phyloP scores from a whole-genome alignment of 2,113 vertebrate genomes.

The Microcebus lehilahytsara region DNA sequence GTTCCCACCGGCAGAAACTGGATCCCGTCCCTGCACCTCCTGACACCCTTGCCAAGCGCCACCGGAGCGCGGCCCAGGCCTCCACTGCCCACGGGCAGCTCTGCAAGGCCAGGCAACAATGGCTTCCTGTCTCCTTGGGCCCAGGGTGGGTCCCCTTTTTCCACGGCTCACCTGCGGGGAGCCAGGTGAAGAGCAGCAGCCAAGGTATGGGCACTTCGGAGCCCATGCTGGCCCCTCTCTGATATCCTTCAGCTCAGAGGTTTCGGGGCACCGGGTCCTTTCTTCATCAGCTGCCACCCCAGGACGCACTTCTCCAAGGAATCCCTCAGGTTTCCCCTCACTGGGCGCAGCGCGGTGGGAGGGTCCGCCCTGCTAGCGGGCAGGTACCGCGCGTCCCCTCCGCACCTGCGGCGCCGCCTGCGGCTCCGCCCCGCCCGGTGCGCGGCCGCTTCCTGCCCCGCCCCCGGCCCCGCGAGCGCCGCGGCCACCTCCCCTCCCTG shows the following conservation, averaged over 20 bases:
- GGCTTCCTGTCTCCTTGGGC: slow-evolving; percentile 16
- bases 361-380: not conserved
- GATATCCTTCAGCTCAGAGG: slow-evolving; percentile 5
- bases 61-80: not conserved
- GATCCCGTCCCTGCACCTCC: not conserved
- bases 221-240: slow-evolving; percentile 74
- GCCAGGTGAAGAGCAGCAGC: slow-evolving; percentile 78
- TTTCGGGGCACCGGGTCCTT: not conserved
- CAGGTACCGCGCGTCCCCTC: not conserved
- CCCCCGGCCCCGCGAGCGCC: not conserved
- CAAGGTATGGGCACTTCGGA: not conserved
- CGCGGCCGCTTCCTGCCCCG: slow-evolving; percentile 41
- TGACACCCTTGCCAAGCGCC: not conserved
- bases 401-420: not conserved
- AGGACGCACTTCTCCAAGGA: not conserved
- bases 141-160: not conserved
- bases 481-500: not conserved
- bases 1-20: slow-evolving; percentile 14
- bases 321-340: not conserved
- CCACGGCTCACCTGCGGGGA: slow-evolving; percentile 84
- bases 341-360: accelerated
- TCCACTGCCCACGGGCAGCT: not conserved
- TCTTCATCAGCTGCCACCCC: not conserved
- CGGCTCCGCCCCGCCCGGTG: slow-evolving; percentile 2
- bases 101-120: not conserved